Conservation (phyloP, 1,140 invertebrate species). For the Oreohelix idahoensis region DNA sequence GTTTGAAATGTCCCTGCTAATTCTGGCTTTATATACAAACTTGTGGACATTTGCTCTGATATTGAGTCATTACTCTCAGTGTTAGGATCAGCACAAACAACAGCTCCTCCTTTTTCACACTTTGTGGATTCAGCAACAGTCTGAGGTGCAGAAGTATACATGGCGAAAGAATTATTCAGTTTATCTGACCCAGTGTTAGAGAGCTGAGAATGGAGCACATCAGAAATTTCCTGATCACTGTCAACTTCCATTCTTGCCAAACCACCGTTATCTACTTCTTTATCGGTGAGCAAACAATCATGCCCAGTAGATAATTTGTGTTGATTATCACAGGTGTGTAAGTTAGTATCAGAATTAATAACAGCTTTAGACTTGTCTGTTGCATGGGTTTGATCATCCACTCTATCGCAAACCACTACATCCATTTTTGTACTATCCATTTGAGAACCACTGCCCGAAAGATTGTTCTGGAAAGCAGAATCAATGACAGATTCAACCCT, state of each 20-base stretch:
- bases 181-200: neutral
- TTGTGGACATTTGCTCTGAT: constrained; percentile 19
- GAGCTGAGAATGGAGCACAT: neutral
- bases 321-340: neutral
- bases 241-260: neutral
- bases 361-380: too few species aligned
- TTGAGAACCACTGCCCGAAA: neutral
- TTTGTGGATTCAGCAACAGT: neutral
- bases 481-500: neutral
- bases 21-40: neutral
- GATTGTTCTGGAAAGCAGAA: neutral
- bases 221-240: neutral
- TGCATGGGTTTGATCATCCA: too few species aligned
- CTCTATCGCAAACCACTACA: too few species aligned
- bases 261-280: too few species aligned
- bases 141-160: neutral
- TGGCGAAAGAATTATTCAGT: neutral
- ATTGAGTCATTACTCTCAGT: constrained; percentile 23
- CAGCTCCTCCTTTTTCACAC: neutral
- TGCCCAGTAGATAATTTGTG: neutral
- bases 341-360: neutral
- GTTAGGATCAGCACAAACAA: neutral
- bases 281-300: neutral
- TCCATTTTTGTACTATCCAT: neutral
- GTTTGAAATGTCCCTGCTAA: neutral